These are phyloP conservation scores for Caenorhabditis japonica DNA, from an alignment of 2,888 invertebrate genomes.

Conservation along the genomic window DNA sequence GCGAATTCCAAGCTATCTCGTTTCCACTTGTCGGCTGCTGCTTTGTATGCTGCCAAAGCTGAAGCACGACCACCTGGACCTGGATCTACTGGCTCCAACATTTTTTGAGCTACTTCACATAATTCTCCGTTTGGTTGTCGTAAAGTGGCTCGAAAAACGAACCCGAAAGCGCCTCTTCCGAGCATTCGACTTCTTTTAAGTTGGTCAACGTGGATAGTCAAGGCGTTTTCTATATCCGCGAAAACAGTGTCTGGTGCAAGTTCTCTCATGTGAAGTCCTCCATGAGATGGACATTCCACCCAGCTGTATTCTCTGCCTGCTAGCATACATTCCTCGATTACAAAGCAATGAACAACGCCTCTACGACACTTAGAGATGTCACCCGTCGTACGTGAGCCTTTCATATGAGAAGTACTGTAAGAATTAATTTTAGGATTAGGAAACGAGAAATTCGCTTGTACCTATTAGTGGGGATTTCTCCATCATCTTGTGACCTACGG, in stretches of 20 bases:
- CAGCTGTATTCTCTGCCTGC: slow-evolving; percentile 70
- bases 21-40: slow-evolving; percentile 90
- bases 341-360: slow-evolving; percentile 81
- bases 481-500: slow-evolving; percentile 45
- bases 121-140: slow-evolving; percentile 78
- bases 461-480: slow-evolving; percentile 23
- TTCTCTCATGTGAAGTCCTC: slow-evolving; percentile 84
- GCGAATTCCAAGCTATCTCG: slow-evolving; percentile 91
- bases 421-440: background rate
- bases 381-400: slow-evolving; percentile 50
- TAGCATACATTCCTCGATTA: slow-evolving; percentile 92
- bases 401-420: slow-evolving; percentile 25
- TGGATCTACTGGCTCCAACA: slow-evolving; percentile 93
- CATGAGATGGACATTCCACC: slow-evolving; percentile 87
- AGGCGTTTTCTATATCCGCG: slow-evolving; percentile 74
- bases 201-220: slow-evolving; percentile 87
- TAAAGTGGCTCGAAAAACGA: slow-evolving; percentile 87
- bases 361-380: slow-evolving; percentile 45
- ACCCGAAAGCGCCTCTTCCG: slow-evolving; percentile 97
- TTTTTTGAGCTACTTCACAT: slow-evolving; percentile 89
- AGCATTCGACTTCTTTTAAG: slow-evolving; percentile 84
- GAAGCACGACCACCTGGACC: slow-evolving; percentile 84
- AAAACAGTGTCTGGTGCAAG: slow-evolving; percentile 90
- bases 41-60: slow-evolving; percentile 83
- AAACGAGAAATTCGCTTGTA: too few relatives aligned